Evolutionary conservation across 1,140 invertebrate species (phyloP).

Genomic region (Anoplolepis gracilipes): DNA sequence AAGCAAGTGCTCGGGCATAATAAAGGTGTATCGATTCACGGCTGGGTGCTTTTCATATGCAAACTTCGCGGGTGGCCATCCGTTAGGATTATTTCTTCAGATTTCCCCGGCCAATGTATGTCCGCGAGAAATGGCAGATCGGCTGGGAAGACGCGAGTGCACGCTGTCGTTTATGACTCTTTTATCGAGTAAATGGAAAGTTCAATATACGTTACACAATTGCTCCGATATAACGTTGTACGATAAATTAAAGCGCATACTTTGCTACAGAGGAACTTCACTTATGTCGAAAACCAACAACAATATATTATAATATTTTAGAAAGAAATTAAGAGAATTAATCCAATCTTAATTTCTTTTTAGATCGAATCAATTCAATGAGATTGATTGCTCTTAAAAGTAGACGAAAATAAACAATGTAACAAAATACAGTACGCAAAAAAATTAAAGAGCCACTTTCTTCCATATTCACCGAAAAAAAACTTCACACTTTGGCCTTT

Average conservation of each 20-base stretch:
- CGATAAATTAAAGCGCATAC: not conserved
- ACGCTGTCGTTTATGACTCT: not conserved
- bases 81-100: slow-evolving; percentile 84
- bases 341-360: not conserved
- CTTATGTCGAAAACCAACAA: not conserved
- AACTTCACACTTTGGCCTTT: no score
- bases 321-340: not conserved
- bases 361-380: not conserved
- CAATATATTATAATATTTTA: not conserved
- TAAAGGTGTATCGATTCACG: slow-evolving; percentile 86
- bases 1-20: slow-evolving; percentile 84
- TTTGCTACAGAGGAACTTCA: not conserved
- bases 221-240: not conserved
- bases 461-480: no score
- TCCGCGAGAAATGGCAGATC: slow-evolving; percentile 36
- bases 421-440: not conserved
- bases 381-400: not conserved
- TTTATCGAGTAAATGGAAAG: not conserved
- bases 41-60: slow-evolving; percentile 84
- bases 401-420: not conserved
- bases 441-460: no score
- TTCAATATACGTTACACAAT: not conserved
- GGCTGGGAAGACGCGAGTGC: slow-evolving; percentile 5
- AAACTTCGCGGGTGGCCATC: slow-evolving; percentile 83
- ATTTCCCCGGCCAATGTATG: slow-evolving; percentile 68